Base-by-base conservation (phyloP, 2,888 invertebrate genomes). In the Rotaria macrura region DNA sequence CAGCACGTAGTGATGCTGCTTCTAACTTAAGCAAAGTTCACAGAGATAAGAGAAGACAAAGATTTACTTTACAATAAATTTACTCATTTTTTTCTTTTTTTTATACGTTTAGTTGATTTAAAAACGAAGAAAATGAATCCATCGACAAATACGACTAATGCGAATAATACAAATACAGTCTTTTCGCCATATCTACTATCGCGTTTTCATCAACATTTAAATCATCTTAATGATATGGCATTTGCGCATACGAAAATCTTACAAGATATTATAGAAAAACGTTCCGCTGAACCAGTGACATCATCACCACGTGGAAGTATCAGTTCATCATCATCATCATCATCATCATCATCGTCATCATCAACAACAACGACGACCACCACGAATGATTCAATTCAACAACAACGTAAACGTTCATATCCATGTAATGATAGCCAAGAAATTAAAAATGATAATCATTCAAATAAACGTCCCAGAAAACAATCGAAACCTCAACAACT, bases 211-310 rank as follows among this genome's bases (percentile, higher is more conserved):
- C 79, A 40, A 43, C 79, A 79, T 79, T 43, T 79, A 12, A 79
- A 79, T 79, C 79, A 79, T 79, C 43, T 79, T 25, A 79, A 79
- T 79, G 79, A 79, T 25, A 79, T 43, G 43, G 79, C 79, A 43
- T 79, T 79, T 43, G 17, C 43, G n/a, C 79, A 79, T 79, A 79
- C 79, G 17, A 79, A 79, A 43, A 79, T 79, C 10, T 79, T 79
- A 79, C 79, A 79, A 43, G 79, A 79, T n/a, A 79, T 79, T 40
- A 79, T 79, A n/a, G 79, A 79, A 79, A 79, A 79, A 79, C 79
- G 79, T 43, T 43, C 43, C 25, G 7, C 5, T 4, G 23, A 43
- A 43, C 38, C 79, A n/a, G 2, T 43, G 6, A 43, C 40, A 43
- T 43, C 43, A 14, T 79, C 79, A n/a, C 79, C 79, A 43, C 43